Evolutionary conservation across 2,113 vertebrate genomes (phyloP).

Genomic region (Pteronura brasiliensis): DNA sequence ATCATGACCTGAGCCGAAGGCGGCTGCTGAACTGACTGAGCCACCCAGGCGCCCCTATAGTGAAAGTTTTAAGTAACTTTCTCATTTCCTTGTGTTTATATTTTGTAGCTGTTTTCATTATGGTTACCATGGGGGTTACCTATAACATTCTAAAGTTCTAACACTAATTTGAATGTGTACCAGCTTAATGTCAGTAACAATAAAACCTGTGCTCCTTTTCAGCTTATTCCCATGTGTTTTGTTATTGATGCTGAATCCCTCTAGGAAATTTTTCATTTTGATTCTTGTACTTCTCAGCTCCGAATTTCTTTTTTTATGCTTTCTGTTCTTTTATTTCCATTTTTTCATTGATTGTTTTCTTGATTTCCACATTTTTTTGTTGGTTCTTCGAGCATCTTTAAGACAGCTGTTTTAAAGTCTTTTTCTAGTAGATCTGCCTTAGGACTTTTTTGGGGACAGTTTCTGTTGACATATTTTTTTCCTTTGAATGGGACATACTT

Average conservation of each 20-base stretch:
- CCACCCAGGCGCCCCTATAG: neutral
- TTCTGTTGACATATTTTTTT: neutral
- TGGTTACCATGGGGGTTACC: neutral
- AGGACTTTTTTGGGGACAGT: neutral
- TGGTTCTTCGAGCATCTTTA: neutral
- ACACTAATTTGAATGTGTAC: neutral
- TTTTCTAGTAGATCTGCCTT: neutral
- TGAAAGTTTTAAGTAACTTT: neutral
- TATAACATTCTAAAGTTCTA: neutral
- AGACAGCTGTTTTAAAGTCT: neutral
- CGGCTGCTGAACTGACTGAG: too few relatives aligned
- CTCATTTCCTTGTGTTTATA: neutral
- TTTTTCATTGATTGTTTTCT: neutral
- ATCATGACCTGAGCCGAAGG: too few relatives aligned
- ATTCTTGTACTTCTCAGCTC: neutral
- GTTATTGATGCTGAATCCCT: neutral
- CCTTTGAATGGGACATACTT: neutral
- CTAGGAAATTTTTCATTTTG: neutral
- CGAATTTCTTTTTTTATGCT: neutral
- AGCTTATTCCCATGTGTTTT: neutral
- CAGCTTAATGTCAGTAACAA: neutral
- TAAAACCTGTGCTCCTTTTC: neutral
- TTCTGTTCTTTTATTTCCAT: neutral
- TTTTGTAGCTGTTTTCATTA: neutral
- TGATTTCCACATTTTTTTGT: neutral